Evolutionary conservation across 2,888 invertebrate species (phyloP).

Genomic region (Keiferia lycopersicella): DNA sequence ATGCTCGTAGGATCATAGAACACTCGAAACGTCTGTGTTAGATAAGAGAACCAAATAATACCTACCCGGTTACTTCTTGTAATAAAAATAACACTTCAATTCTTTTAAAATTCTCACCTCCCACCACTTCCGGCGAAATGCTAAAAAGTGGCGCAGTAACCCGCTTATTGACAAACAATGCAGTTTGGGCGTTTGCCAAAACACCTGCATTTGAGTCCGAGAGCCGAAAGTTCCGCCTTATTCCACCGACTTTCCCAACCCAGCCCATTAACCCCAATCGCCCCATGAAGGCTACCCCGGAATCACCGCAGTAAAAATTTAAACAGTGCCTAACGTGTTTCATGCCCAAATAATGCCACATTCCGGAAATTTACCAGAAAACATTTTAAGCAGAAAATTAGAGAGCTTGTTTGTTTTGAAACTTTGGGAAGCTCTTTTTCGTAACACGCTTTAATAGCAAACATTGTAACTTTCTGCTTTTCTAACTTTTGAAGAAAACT

Average conservation of each 20-base stretch:
- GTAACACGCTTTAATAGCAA: background rate
- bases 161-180: slow-evolving; percentile 20
- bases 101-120: no score
- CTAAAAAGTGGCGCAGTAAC: slow-evolving; percentile 16
- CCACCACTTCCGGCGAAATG: background rate
- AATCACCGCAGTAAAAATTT: slow-evolving; percentile 23
- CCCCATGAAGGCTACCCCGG: slow-evolving; percentile 11
- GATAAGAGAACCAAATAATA: no score
- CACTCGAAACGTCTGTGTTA: no score
- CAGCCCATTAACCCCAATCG: slow-evolving; percentile 24
- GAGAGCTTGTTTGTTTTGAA: background rate
- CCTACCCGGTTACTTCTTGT: no score
- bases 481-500: no score
- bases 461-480: no score
- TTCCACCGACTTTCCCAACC: background rate
- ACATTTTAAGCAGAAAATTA: background rate
- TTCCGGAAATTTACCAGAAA: background rate
- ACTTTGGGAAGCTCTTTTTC: background rate
- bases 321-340: slow-evolving; percentile 13
- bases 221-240: background rate
- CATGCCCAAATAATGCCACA: slow-evolving; percentile 1
- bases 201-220: slow-evolving; percentile 20
- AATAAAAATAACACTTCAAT: no score
- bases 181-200: slow-evolving; percentile 21
- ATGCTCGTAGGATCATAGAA: no score